Percentiles rank a stretch among this genome's conserved stretches.
Evolutionary conservation across 2,113 vertebrate species (phyloP).

Genomic region (Oreochromis niloticus): DNA sequence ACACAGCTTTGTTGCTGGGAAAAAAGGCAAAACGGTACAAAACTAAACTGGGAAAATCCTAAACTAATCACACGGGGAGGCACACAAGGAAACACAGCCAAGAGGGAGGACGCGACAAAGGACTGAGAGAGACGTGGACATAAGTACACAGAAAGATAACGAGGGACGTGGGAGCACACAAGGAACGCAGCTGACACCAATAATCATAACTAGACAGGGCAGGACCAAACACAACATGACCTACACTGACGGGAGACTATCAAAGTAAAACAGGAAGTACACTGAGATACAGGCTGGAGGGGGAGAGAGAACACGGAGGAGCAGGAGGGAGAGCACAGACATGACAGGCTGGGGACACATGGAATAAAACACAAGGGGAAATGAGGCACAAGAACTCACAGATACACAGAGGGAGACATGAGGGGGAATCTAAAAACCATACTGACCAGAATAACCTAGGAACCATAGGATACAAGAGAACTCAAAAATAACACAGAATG

Average conservation of each 20-base stretch:
- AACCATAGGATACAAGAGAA: background rate
- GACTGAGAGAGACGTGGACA: background rate
- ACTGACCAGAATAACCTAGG: background rate
- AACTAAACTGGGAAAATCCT: background rate
- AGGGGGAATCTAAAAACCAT: background rate
- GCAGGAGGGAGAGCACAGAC: background rate
- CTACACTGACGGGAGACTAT: background rate
- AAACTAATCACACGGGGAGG: background rate
- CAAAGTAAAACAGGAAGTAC: background rate
- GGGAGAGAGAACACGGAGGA: background rate
- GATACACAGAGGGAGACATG: background rate
- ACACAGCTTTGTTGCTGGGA: background rate
- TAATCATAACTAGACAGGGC: background rate
- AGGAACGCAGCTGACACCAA: background rate
- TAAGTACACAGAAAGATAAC: background rate
- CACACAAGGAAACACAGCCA: background rate
- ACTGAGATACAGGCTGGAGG: background rate
- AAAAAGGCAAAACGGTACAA: background rate
- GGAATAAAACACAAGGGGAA: background rate
- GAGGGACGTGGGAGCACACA: background rate
- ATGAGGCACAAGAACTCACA: background rate
- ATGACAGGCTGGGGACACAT: background rate
- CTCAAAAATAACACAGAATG: background rate
- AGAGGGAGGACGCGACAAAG: background rate
- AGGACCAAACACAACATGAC: background rate